A percentile compares a stretch with the other conserved stretches of the same genome.
Evolutionary conservation across 1,140 invertebrate genomes (phyloP).

Genomic region (Ladona fulva): DNA sequence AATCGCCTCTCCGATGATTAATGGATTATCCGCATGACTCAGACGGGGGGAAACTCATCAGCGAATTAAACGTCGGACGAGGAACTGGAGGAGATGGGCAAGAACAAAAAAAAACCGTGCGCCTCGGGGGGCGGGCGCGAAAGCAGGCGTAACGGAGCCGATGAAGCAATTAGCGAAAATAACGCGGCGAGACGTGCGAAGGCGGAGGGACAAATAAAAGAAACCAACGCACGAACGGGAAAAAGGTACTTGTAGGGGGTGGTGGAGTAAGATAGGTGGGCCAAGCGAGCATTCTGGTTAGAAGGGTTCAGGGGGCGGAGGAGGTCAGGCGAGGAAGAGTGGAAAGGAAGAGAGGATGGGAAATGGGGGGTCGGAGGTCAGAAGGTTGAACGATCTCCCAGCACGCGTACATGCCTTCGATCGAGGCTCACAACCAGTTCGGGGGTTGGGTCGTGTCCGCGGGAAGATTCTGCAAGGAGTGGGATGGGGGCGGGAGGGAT

Average conservation of each 20-base stretch:
- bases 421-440: slow-evolving; percentile 7
- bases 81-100: too few species aligned
- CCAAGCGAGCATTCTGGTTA: too few species aligned
- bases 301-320: neutral
- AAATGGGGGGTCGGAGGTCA: neutral
- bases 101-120: too few species aligned
- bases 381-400: slow-evolving; percentile 3
- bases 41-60: too few species aligned
- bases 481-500: neutral
- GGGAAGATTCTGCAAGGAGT: neutral
- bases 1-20: too few species aligned
- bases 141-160: neutral
- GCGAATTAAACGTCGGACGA: too few species aligned
- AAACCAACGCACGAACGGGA: neutral
- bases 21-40: too few species aligned
- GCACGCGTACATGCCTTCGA: slow-evolving; percentile 6
- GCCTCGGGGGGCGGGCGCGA: too few species aligned
- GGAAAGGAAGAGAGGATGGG: neutral
- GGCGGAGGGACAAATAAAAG: neutral
- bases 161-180: slow-evolving; percentile 2
- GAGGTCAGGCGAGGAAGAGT: neutral
- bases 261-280: too few species aligned
- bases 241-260: neutral
- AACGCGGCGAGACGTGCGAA: neutral
- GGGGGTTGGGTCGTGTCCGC: neutral